Base-by-base conservation (phyloP, 2,113 vertebrate genomes). In the Mobula birostris region DNA sequence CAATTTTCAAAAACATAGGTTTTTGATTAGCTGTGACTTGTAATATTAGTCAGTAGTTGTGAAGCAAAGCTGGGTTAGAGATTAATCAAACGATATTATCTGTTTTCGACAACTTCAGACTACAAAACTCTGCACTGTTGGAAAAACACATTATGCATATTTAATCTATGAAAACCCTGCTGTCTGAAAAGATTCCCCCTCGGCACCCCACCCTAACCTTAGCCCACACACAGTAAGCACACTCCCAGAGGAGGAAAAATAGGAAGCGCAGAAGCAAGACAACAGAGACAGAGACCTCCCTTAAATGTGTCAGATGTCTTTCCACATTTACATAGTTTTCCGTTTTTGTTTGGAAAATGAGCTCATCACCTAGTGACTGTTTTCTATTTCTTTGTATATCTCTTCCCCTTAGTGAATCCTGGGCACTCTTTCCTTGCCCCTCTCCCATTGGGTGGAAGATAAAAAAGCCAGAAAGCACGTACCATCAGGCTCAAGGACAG, bases 221-320 rank as follows among this genome's bases (percentile, higher is more conserved):
- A 88, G 85, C 58, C 85, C 85, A 88, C 85, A 88, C 85, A 66
- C 85, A 88, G 63, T 32, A 88, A 88, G 61, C 14, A 32, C 85
- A n/a, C 29, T 88, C 85, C 85, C 61, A 17, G 29, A 17, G 61
- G 61, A n/a, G 85, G 58, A 61, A 88, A 61, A 66, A 66, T 66
- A 88, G 85, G 58, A 66, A 66, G 85, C 36, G 85, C 19, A 88
- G 61, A 63, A 66, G 29, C 29, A 66, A 88, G 29, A 7, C 27
- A 19, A 32, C 58, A 88, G n/a, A 88, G 85, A 66, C 58, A 36
- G 36, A 36, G 36, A 36, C 36, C 85, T 66, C 85, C 85, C 61
- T 88, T 66, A 66, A 88, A 63, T 15, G 29, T 63, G 61, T 66
- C 61, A 66, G 66, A 88, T 88, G 32, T 63, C 85, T 63, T 15